Evolutionary conservation across 2,113 vertebrate genomes (phyloP), one percentile per base, ranked within the genome.

Genomic region (Epinephelus moara): DNA sequence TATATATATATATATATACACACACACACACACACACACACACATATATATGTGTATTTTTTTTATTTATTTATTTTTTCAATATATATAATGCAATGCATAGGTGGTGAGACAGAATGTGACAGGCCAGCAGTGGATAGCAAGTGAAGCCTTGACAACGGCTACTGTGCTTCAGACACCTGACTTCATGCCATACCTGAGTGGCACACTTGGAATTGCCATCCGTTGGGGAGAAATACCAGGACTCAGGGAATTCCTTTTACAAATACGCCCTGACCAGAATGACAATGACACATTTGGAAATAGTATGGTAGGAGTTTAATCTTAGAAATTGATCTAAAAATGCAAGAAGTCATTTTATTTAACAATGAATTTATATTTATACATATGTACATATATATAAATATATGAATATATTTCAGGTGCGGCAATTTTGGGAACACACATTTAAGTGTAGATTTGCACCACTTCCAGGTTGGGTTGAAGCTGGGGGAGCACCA

Each of bases 51-150:
- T 47, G 13, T 49, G 19, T 27, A 1, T 27, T 15, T 60, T 3
- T 70, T 4, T 0, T 2, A 27, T 30, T 30, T 30, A 30, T 30
- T 30, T 27, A 27, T 27, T 30, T 30, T 30, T 30, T 30, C 30
- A 30, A 30, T 30, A 30, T 30, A 30, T 30, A 3, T 23, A 45
- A 70, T 42, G 18, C 10, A 64, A 64, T 33, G 4, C 33, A 18
- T 55, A 94, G 89, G 86, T 94, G 25, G 72, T 90, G 2, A 71
- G 53, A 9, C 91, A 94, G 53, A 93, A 94, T 61, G 75, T 95
- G 6, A 94, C 88, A 23, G 92, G 89, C 13, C 86, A 83, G 19
- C 94, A 95, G 81, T 96, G 95, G 95, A 93, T 92, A 12, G 85
- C 85, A 17, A 91, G 91, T 85, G 91, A 92, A 84, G 70, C 84